Percentiles rank a stretch among this genome's conserved stretches.
Conservation (phyloP, 2,888 invertebrate genomes). For the Polydrusus tereticollis region DNA sequence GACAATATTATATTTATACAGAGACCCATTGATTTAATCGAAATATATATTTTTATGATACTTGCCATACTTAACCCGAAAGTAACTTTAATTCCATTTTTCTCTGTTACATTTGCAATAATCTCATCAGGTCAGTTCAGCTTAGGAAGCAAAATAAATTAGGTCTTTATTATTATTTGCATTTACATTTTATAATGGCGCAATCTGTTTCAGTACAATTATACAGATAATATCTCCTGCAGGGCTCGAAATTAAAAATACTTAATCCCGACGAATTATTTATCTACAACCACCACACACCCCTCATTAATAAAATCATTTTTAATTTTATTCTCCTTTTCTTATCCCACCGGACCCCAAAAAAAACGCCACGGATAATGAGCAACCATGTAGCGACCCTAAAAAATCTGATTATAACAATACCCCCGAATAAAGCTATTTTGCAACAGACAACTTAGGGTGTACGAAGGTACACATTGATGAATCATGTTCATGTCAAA, state of each 20-base stretch:
- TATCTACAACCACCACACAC: background rate
- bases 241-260: background rate
- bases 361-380: slow-evolving; percentile 32
- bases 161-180: too few relatives aligned
- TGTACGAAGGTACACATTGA: slow-evolving; percentile 10
- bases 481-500: slow-evolving; percentile 14
- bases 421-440: slow-evolving; percentile 39
- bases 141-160: too few relatives aligned
- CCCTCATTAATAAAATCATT: slow-evolving; percentile 15
- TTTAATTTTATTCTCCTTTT: background rate
- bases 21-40: too few relatives aligned
- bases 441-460: slow-evolving; percentile 19
- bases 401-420: slow-evolving; percentile 41
- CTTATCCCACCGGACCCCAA: slow-evolving; percentile 17
- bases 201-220: too few relatives aligned
- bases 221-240: too few relatives aligned
- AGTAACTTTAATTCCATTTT: too few relatives aligned
- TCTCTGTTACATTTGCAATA: too few relatives aligned
- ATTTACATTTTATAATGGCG: too few relatives aligned
- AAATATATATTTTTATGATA: too few relatives aligned
- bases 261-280: background rate
- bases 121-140: too few relatives aligned
- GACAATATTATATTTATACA: too few relatives aligned
- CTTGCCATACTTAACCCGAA: too few relatives aligned
- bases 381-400: slow-evolving; percentile 34